These are phyloP conservation scores for Siderastrea siderea DNA, from an alignment of 92 coral and sea anemone genomes.

Conservation along the genomic window DNA sequence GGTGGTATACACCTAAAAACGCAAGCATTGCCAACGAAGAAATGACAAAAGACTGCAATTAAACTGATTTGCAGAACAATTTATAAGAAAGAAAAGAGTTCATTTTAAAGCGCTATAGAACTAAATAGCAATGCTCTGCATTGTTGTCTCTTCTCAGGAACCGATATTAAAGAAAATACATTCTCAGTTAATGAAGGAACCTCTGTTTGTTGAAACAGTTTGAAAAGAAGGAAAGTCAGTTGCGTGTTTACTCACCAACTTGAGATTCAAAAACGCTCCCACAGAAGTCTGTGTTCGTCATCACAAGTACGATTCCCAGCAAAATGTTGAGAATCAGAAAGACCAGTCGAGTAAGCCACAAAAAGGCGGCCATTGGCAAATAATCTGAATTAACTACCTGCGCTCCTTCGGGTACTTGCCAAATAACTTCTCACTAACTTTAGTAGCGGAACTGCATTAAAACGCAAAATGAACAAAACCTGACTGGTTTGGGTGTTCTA, in stretches of 20 bases:
- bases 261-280: neutral
- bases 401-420: neutral
- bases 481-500: too few species aligned
- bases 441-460: too few species aligned
- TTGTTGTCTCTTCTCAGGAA: too few species aligned
- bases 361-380: neutral
- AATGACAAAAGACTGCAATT: too few species aligned
- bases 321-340: neutral
- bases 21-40: too few species aligned
- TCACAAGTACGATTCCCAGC: neutral
- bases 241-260: neutral
- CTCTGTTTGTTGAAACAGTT: neutral
- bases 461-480: too few species aligned
- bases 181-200: neutral
- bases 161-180: too few species aligned
- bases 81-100: too few species aligned
- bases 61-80: too few species aligned
- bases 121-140: too few species aligned
- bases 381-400: neutral
- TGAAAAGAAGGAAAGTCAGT: neutral
- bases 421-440: too few species aligned
- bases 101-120: too few species aligned
- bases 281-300: neutral
- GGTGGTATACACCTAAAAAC: neutral
- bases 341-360: neutral